Conservation (phyloP, 2,888 invertebrate species). For the Apamea epomidion region DNA sequence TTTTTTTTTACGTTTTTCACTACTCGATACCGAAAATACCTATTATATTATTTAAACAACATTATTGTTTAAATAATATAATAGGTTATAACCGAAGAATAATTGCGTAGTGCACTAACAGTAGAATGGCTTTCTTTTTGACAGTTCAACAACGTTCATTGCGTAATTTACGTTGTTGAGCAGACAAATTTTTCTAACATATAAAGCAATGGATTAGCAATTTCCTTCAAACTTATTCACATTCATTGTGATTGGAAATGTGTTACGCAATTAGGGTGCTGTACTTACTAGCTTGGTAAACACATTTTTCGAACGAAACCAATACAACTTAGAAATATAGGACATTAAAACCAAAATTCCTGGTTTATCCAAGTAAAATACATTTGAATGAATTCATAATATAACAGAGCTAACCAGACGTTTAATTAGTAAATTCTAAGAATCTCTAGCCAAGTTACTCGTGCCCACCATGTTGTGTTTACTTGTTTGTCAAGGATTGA, state of each 20-base stretch:
- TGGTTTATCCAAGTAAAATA: not conserved
- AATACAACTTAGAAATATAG: not conserved
- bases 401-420: not conserved
- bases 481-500: conserved; percentile 16
- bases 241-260: no score
- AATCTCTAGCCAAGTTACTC: conserved; percentile 36
- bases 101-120: no score
- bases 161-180: no score
- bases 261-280: no score
- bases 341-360: not conserved
- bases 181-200: no score
- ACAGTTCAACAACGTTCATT: no score
- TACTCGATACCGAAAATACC: not conserved
- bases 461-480: conserved; percentile 20
- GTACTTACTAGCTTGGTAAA: not conserved
- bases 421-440: conserved; percentile 18
- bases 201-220: no score
- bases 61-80: no score
- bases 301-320: not conserved
- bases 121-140: no score
- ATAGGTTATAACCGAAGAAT: no score
- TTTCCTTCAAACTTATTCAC: no score
- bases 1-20: not conserved
- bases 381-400: not conserved
- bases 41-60: no score